Base-by-base conservation (phyloP, 2,797 vertebrate species). In the Mareca strepera region DNA sequence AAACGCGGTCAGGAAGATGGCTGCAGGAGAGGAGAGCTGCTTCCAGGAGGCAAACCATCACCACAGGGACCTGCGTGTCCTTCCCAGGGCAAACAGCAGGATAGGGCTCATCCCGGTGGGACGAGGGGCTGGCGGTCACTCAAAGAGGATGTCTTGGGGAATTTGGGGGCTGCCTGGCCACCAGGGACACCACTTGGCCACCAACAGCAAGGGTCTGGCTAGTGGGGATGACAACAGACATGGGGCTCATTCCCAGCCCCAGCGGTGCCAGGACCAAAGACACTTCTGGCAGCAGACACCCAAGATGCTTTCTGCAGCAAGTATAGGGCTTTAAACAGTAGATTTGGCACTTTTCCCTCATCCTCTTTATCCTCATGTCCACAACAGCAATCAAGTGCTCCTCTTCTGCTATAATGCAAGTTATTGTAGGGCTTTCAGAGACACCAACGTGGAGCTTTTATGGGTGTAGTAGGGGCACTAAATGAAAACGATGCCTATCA, bases 1-100 rank as follows among this genome's bases (percentile, higher is more conserved):
- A 97, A 97, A 91, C 3, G 1, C 2, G 4, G 75, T 97, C 97
- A 97, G 97, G 92, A 97, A 96, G 92, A 95, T 95, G 89, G 90
- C 92, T 96, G 92, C 83, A 92, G 86, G 96, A 96, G 85, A 76
- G 58, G 3, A 90, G 90, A 84, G 88, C 55, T 11, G 48, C 68
- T 97, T 88, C 15, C 92, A 94, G 77, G 58, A 91, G 78, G 55
- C 25, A 41, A 63, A 63, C 12, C 1, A 16, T 63, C 70, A 44
- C 39, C 79, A 7, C 1, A 0, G 4, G 79, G 48, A 67, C 44
- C 69, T 55, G 41, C 31, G 12, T 3, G 1, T 63, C 83, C 85
- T 94, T 77, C 89, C 77, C 44, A 41, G 41, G 75, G 63, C 26
- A 50, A 78, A 79, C 2, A 62, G 52, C 70, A 37, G 44, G 82